Percentiles rank a stretch among this genome's conserved stretches.
These are phyloP conservation scores for Drosophila triauraria DNA, from an alignment of 1,140 invertebrate genomes.

Conservation along the genomic window DNA sequence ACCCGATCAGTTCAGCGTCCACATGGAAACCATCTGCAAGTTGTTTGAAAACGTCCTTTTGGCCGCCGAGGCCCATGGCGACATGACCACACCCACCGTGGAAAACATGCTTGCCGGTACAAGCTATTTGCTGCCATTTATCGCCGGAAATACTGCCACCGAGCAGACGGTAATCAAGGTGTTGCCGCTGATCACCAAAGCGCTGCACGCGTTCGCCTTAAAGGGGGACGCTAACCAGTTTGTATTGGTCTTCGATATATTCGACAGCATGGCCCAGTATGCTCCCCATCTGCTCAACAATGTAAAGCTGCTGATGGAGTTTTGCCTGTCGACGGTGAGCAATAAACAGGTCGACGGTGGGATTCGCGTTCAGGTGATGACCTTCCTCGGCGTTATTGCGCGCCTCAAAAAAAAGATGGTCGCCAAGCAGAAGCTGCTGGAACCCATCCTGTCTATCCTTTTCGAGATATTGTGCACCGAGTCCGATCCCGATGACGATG, in stretches of 20 bases:
- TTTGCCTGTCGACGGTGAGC: conserved; percentile 88
- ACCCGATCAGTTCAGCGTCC: conserved; percentile 80
- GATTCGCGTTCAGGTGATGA: conserved; percentile 89
- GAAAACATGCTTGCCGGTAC: conserved; percentile 71
- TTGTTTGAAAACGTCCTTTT: conserved; percentile 65
- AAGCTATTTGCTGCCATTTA: conserved; percentile 70
- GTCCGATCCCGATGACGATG: conserved; percentile 54
- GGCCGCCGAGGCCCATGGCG: conserved; percentile 57
- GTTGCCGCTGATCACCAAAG: conserved; percentile 88
- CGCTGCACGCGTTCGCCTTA: conserved; percentile 86
- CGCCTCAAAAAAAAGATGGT: conserved; percentile 91
- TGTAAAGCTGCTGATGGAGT: conserved; percentile 88
- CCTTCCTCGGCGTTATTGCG: conserved; percentile 88
- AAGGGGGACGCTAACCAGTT: conserved; percentile 87
- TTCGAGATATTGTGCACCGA: conserved; percentile 89
- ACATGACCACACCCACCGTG: conserved; percentile 70
- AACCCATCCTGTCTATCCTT: conserved; percentile 89
- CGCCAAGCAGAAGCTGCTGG: conserved; percentile 90
- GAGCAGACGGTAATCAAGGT: conserved; percentile 87
- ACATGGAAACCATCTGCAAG: conserved; percentile 74
- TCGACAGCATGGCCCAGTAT: conserved; percentile 90
- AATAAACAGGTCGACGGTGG: conserved; percentile 87
- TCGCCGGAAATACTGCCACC: conserved; percentile 64
- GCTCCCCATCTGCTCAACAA: conserved; percentile 88
- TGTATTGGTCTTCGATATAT: conserved; percentile 89